Evolutionary conservation across 2,888 invertebrate genomes (phyloP).

Genomic region (Tuberolachnus salignus): DNA sequence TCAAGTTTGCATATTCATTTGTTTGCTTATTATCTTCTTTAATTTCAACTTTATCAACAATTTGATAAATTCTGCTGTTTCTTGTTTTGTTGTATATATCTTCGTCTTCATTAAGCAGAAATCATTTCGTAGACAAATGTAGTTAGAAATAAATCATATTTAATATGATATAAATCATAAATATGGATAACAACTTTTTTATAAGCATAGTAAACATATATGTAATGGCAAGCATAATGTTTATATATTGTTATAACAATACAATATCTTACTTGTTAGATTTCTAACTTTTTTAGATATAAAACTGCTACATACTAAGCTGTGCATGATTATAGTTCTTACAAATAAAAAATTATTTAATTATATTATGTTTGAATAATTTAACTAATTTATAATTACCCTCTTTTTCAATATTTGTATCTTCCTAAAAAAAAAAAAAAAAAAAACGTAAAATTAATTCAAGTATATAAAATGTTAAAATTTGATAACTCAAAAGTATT

Average conservation of each 20-base stretch:
- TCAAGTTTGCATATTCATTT: not conserved
- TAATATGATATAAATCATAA: not conserved
- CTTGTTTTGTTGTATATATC: not conserved
- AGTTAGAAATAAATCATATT: not conserved
- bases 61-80: conserved; percentile 11
- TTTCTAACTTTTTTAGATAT: not conserved
- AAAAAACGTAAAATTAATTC: too few relatives aligned
- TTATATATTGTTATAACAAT: not conserved
- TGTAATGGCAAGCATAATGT: not conserved
- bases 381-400: conserved; percentile 42
- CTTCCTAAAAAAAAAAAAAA: conserved; percentile 44
- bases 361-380: not conserved
- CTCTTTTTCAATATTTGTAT: conserved; percentile 54
- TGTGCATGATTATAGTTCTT: not conserved
- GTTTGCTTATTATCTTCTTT: not conserved
- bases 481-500: not conserved
- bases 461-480: not conserved
- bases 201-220: not conserved
- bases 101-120: not conserved
- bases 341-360: not conserved
- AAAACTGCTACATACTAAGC: not conserved
- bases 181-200: not conserved
- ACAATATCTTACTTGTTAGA: conserved; percentile 24
- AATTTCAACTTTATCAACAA: not conserved
- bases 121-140: not conserved